Base-by-base conservation (phyloP, 2,888 invertebrate genomes). In the Anarsia innoxiella region DNA sequence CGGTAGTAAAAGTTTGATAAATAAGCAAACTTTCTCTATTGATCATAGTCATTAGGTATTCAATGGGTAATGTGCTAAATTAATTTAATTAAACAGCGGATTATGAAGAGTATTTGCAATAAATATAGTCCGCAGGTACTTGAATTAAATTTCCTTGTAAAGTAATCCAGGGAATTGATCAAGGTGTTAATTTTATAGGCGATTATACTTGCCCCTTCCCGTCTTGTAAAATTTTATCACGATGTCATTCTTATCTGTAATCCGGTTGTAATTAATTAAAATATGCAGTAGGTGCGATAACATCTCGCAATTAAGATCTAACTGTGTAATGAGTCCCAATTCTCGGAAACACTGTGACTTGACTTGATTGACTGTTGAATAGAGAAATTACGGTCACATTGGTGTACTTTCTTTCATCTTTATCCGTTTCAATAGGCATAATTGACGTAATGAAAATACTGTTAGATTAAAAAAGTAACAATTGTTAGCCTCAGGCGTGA, bases 211-310 rank as follows among this genome's bases (percentile, higher is more conserved):
- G 2, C 28, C 27, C 28, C 27, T 27, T 27, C 28, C 36, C 12
- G 19, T n/a, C n/a, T n/a, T n/a, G n/a, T n/a, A n/a, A n/a, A n/a
- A 33, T 31, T 29, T 37, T 35, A 35, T 27, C 39, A 23, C 29
- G 9, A 31, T 36, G 41, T 42, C 41, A 37, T 26, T 27, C 35
- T 42, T 40, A 40, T 42, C 42, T 40, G 23, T 27, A 32, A 29
- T 42, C 42, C 40, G 37, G 40, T 40, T 40, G 34, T 42, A 31
- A 36, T 16, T 40, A 32, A 39, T 32, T 34, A 39, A 28, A 31
- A 31, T 41, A 31, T 38, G 41, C 27, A 37, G 23, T 36, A 37
- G 27, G 6, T 36, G 35, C 23, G 41, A 38, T 41, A 35, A 37
- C 27, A 27, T 37, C 27, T 23, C 37, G 36, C 36, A 41, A 38